Base-by-base conservation (phyloP, 2,797 vertebrate species). In the Decapterus maruadsi region DNA sequence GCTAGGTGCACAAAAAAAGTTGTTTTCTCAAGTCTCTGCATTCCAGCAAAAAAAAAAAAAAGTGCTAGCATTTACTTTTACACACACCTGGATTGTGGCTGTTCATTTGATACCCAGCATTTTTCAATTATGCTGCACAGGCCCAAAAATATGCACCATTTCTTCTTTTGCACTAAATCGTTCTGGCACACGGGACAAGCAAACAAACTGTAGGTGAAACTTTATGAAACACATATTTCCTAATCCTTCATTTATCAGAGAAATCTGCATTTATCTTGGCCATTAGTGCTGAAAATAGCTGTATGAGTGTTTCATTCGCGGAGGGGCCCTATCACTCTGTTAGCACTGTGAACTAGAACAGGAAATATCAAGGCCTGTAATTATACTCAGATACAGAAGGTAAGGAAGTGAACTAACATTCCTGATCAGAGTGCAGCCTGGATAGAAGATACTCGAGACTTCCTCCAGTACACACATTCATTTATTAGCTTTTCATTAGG, bases 21-120 rank as follows among this genome's bases (percentile, higher is more conserved):
- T 93, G 90, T 93, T 93, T 94, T 93, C 90, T 91, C 87, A 94
- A 94, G 90, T 87, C 84, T 81, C 83, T 31, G 72, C 89, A 91
- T 92, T 93, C 88, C 88, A 78, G 58, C 38, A 86, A 72, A 85
- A 83, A 64, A 81, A 62, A 87, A 60, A 86, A 87, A 84, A 83
- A 82, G 72, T 78, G 69, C 75, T 14, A 78, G 75, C 84, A 82
- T 90, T 90, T 90, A 80, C 75, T 87, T 86, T 80, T 85, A 91
- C 81, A 89, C 90, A 90, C 93, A 94, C 91, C 92, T 93, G 89
- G 90, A 93, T 77, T 72, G 68, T 77, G 70, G 85, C 72, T 63
- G 84, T 89, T 90, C 72, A 91, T 89, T 87, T 82, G 80, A 92
- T 88, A 90, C 79, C 77, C 66, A 71, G 72, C 69, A 68, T 90